phyloP scores from a whole-genome alignment of 2,113 vertebrate species.

The Tupaia tana region DNA sequence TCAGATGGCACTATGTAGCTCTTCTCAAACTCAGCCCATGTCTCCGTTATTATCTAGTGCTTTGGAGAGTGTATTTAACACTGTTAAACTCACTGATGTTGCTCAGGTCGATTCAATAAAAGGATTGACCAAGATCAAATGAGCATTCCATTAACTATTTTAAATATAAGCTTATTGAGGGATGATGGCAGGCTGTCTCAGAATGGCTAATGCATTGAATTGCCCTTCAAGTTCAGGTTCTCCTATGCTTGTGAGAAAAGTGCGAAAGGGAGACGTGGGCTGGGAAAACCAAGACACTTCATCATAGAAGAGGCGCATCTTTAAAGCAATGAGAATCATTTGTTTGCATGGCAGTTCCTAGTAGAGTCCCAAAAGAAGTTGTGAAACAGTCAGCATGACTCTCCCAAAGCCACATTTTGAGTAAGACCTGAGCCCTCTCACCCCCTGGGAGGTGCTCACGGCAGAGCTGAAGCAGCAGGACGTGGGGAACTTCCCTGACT shows the following conservation, averaged over 20 bases:
- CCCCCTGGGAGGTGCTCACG: not conserved
- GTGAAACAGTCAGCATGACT: not conserved
- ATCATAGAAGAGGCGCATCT: not conserved
- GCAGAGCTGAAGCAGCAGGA: not conserved
- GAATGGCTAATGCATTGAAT: conserved; percentile 47
- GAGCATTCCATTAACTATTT: conserved; percentile 57
- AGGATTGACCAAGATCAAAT: conserved; percentile 52
- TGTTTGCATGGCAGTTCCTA: conserved; percentile 27
- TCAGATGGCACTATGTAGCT: not conserved
- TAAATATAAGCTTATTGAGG: conserved; percentile 21
- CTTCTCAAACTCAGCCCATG: not conserved
- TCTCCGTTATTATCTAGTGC: conserved; percentile 4
- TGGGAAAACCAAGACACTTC: conserved; percentile 31
- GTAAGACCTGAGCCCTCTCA: not conserved
- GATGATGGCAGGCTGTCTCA: not conserved
- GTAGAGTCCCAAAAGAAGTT: conserved; percentile 18
- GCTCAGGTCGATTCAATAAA: conserved; percentile 31
- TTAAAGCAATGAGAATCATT: not conserved
- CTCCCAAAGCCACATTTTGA: not conserved
- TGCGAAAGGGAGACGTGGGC: not conserved
- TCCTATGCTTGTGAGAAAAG: not conserved
- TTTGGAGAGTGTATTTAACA: conserved; percentile 32
- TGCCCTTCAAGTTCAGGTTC: conserved; percentile 50
- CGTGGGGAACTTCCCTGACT: not conserved
- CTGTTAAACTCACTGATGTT: conserved; percentile 38